Percentiles rank a stretch among this genome's conserved stretches.
phyloP scores from a whole-genome alignment of 1,140 invertebrate species.

The Mya arenaria region DNA sequence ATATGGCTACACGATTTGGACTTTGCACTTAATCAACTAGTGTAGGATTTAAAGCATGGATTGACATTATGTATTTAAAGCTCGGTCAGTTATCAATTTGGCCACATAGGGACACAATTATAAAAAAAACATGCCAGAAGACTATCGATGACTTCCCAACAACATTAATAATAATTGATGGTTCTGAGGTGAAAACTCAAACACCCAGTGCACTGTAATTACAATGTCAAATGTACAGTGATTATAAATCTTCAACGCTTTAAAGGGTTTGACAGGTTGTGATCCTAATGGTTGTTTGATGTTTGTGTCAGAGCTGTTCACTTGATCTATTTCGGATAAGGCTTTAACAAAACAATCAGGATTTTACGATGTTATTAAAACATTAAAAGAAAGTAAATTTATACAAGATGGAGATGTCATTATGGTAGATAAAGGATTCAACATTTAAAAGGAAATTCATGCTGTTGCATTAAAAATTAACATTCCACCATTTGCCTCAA shows the following conservation, averaged over 20 bases:
- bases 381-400: too few species aligned
- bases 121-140: conserved; percentile 52
- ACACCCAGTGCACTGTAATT: conserved; percentile 36
- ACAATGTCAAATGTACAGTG: conserved; percentile 60
- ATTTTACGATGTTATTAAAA: too few species aligned
- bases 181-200: conserved; percentile 57
- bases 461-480: too few species aligned
- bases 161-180: conserved; percentile 58
- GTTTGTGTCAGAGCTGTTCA: too few species aligned
- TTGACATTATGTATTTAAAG: conserved; percentile 58
- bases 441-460: too few species aligned
- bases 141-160: conserved; percentile 54
- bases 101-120: conserved; percentile 55
- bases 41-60: conserved; percentile 52
- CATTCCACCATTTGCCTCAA: too few species aligned
- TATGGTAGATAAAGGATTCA: too few species aligned
- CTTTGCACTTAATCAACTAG: conserved; percentile 46
- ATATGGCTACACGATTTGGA: conserved; percentile 53
- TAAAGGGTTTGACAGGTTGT: conserved; percentile 40
- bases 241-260: conserved; percentile 45
- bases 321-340: too few species aligned
- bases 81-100: conserved; percentile 59
- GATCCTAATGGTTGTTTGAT: too few species aligned
- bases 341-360: too few species aligned
- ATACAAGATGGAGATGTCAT: too few species aligned